Percentiles rank a stretch among this genome's conserved stretches.
These are phyloP conservation scores for Nerophis ophidion DNA, from an alignment of 2,113 vertebrate species.

Conservation along the genomic window DNA sequence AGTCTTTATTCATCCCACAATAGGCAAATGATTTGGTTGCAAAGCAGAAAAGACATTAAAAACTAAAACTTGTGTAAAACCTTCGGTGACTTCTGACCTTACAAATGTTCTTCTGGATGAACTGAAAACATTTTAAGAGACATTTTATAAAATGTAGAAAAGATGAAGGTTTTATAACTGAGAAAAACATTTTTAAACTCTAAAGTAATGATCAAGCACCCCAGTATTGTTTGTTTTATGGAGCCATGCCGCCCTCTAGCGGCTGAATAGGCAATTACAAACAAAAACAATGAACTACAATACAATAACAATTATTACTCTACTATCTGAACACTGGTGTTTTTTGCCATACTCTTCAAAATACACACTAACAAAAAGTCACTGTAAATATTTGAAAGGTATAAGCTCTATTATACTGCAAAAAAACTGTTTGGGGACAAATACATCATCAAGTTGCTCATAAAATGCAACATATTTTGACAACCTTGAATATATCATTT, in stretches of 20 bases:
- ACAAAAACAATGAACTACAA: not conserved
- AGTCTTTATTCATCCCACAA: too few relatives aligned
- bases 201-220: too few relatives aligned
- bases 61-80: too few relatives aligned
- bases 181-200: too few relatives aligned
- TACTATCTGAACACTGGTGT: too few relatives aligned
- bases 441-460: not conserved
- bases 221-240: not conserved
- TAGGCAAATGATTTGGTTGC: too few relatives aligned
- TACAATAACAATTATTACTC: not conserved
- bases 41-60: not conserved
- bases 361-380: not conserved
- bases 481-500: not conserved
- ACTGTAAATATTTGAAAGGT: not conserved
- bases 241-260: slow-evolving; percentile 28
- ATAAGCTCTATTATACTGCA: not conserved
- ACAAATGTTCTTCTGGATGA: too few relatives aligned
- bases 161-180: too few relatives aligned
- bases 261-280: not conserved
- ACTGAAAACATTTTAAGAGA: not conserved
- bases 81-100: not conserved
- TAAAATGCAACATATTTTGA: not conserved
- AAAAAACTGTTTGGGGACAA: not conserved
- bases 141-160: too few relatives aligned
- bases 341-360: slow-evolving; percentile 75